Base-by-base conservation (phyloP, 2,888 invertebrate genomes). In the Onthophagus sagittarius region DNA sequence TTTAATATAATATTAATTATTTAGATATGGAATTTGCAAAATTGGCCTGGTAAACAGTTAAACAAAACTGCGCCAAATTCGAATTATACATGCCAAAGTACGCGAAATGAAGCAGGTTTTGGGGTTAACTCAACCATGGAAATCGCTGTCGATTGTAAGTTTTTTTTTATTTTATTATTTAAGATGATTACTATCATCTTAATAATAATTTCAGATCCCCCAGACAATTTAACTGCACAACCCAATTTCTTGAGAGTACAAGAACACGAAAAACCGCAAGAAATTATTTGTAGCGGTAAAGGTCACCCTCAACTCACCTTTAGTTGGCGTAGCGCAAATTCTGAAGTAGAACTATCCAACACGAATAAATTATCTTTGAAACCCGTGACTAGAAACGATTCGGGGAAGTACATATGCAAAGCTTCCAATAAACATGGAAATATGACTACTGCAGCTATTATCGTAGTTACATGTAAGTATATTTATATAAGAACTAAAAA, bases 61-160 rank as follows among this genome's bases (percentile, higher is more conserved):
- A 93, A 94, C 81, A 90, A 94, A 72, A 87, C 90, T 70, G 89
- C 89, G 5, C 94, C 95, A 86, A 93, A 93, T 78, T 92, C 93
- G 70, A 91, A 92, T 83, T 96, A 96, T 86, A 94, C 94, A 31
- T 96, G 96, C 85, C 88, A 91, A 77, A 95, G 95, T 75, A 92
- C 92, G 4, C 86, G 88, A 64, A 95, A 95, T 84, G 88, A 89
- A 4, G 93, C 94, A 69, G 96, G 96, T 0, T 87, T 90, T 0
- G 92, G 94, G 1, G 95, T 96, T 76, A 91, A 91, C 80, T 94
- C 94, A 83, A 92, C 92, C 73, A 95, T 95, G 63, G 91, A 92
- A 81, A 94, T 97, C 81, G 93, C 93, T 75, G 94, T 96, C 15
- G 96, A 97, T 86, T 97, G 97, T 97, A 84, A 92, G 94, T 90